Base-by-base conservation (phyloP, 2,113 vertebrate genomes). In the Macrotus californicus region DNA sequence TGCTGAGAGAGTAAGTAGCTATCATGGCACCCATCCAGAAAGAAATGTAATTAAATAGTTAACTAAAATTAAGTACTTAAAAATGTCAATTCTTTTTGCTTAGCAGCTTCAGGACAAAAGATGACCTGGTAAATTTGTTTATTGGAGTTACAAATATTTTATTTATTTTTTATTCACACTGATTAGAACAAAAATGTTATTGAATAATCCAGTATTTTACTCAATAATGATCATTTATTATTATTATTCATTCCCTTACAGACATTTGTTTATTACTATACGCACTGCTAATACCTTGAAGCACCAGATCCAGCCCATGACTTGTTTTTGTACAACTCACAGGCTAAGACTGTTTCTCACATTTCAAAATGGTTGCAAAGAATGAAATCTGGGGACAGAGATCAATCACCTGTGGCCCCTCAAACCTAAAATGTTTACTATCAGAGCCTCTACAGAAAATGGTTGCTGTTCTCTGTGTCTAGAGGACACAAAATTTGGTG, bases 1-100 rank as follows among this genome's bases (percentile, higher is more conserved):
- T 46, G 46, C 34, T 66, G 16, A 54, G 3, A 54, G 24, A 56
- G 3, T 75, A 54, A 91, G 36, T 77, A 87, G 26, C 46, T 22
- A 67, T 73, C 39, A 93, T 82, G 11, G 43, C 11, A 66, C 48
- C 59, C 21, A 94, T 34, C 8, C 59, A 69, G 46, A 64, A 18
- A 94, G 11, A 95, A 90, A 72, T 89, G 61, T 39, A 89, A 43
- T 73, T 48, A 87, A 84, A 39, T 43, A 93, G 39, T 86, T 48
- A 89, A 52, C 16, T 77, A 90, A 91, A 92, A 69, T 24, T 31
- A 2, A 50, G 26, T 61, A n/a, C 4, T 85, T 76, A 24, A 94
- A 66, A 86, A 67, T 46, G 16, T 90, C n/a, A 79, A 6, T 92
- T 95, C 24, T 73, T 14, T 84, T 95, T 76, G 46, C 56, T 94